A percentile compares a stretch with the other conserved stretches of the same genome.
Conservation (phyloP, 1,140 invertebrate species). For the Apolygus lucorum region DNA sequence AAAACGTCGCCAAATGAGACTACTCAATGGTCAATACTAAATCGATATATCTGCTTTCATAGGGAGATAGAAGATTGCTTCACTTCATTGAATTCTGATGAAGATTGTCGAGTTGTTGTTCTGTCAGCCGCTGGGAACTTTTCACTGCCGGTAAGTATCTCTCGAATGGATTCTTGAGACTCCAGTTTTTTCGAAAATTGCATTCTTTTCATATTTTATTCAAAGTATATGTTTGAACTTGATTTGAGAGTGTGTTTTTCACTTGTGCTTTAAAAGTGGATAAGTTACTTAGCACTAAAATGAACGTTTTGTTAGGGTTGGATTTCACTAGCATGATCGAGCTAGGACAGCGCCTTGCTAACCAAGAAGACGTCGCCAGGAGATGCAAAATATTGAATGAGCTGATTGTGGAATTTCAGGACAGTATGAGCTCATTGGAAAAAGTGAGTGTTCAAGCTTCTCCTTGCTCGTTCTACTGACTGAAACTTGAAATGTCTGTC, state of each 20-base stretch:
- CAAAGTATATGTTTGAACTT: too few species aligned
- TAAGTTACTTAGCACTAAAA: too few species aligned
- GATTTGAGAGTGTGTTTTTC: too few species aligned
- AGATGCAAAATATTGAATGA: constrained; percentile 60
- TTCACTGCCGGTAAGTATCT: constrained; percentile 82
- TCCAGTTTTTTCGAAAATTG: too few species aligned
- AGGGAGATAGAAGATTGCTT: neutral
- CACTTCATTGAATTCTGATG: constrained; percentile 41
- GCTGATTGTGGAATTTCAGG: constrained; percentile 62
- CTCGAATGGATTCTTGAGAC: too few species aligned
- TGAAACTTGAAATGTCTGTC: too few species aligned
- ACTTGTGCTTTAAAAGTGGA: too few species aligned
- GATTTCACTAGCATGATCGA: neutral
- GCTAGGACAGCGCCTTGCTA: neutral
- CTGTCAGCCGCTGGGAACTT: constrained; percentile 70
- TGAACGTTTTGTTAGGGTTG: too few species aligned
- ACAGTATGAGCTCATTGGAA: constrained; percentile 69
- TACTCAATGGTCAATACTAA: too few species aligned
- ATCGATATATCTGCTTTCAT: too few species aligned
- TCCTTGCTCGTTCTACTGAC: neutral
- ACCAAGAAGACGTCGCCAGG: constrained; percentile 64
- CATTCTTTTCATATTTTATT: too few species aligned
- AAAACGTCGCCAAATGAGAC: too few species aligned
- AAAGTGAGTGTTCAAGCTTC: constrained; percentile 47
- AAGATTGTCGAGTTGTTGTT: constrained; percentile 75